Evolutionary conservation across 2,888 invertebrate genomes (phyloP).

Genomic region (Drosophila buzzatii): DNA sequence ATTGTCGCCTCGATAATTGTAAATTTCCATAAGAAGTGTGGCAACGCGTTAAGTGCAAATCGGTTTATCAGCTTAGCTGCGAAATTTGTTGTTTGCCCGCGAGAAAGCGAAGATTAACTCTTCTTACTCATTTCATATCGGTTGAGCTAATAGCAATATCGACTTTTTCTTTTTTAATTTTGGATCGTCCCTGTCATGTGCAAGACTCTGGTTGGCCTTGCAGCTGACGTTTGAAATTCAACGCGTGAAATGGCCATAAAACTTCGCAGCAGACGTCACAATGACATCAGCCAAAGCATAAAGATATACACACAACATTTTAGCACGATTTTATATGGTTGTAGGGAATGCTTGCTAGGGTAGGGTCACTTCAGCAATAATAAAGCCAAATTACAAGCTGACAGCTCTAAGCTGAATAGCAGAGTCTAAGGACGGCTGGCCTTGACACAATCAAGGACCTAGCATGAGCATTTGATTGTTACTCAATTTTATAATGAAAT

Average conservation of each 20-base stretch:
- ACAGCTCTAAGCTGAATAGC: slow-evolving; percentile 19
- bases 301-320: slow-evolving; percentile 38
- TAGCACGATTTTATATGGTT: slow-evolving; percentile 44
- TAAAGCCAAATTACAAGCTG: slow-evolving; percentile 26
- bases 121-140: slow-evolving; percentile 3
- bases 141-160: background rate
- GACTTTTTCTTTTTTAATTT: background rate
- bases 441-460: slow-evolving; percentile 18
- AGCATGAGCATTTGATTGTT: slow-evolving; percentile 2
- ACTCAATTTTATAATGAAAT: background rate
- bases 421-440: slow-evolving; percentile 26
- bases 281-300: slow-evolving; percentile 61
- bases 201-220: slow-evolving; percentile 37
- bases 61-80: slow-evolving; percentile 32
- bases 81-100: slow-evolving; percentile 41
- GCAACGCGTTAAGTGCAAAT: slow-evolving; percentile 44
- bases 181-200: slow-evolving; percentile 15
- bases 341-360: slow-evolving; percentile 5
- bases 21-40: slow-evolving; percentile 14
- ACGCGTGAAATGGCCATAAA: slow-evolving; percentile 51
- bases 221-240: slow-evolving; percentile 33
- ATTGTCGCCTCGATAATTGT: slow-evolving; percentile 43
- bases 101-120: slow-evolving; percentile 16
- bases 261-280: slow-evolving; percentile 29
- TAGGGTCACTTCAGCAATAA: slow-evolving; percentile 15